These are phyloP conservation scores for Apotomis betuletana DNA, from an alignment of 2,888 invertebrate species.

Conservation along the genomic window DNA sequence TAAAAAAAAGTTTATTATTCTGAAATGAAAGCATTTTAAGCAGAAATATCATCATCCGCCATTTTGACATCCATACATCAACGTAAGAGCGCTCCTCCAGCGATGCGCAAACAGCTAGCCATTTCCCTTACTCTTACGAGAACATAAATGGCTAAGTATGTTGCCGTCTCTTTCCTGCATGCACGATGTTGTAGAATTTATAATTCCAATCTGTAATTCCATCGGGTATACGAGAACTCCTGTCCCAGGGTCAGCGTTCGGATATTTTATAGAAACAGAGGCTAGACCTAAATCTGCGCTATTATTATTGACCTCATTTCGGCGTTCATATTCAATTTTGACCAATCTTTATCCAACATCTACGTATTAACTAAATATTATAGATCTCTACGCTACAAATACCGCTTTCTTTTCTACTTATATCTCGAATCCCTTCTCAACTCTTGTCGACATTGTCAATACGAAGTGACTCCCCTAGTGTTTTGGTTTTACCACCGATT, in stretches of 20 bases:
- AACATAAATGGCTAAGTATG: conserved; percentile 2
- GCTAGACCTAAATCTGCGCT: conserved; percentile 5
- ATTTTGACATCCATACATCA: conserved; percentile 37
- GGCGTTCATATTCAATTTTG: neutral
- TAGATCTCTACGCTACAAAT: neutral
- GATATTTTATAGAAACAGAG: conserved; percentile 6
- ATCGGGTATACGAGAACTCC: conserved; percentile 28
- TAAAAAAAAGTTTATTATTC: neutral
- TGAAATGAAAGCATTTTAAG: conserved; percentile 10
- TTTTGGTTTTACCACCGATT: conserved; percentile 9
- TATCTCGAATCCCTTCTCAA: conserved; percentile 1
- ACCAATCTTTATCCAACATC: neutral
- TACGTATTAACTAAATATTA: neutral
- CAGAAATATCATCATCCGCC: conserved; percentile 34
- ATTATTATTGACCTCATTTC: neutral
- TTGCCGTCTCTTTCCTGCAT: conserved; percentile 17
- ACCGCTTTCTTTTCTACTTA: neutral
- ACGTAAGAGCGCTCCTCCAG: conserved; percentile 15
- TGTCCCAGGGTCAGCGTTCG: conserved; percentile 22
- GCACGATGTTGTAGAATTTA: conserved; percentile 27
- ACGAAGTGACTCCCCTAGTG: neutral
- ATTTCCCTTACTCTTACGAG: conserved; percentile 24
- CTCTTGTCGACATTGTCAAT: neutral
- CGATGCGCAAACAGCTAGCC: conserved; percentile 10
- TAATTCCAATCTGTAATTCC: conserved; percentile 32